Evolutionary conservation across 2,888 invertebrate species (phyloP), one percentile per base, ranked within the genome.

Genomic region (Limenitis camilla): DNA sequence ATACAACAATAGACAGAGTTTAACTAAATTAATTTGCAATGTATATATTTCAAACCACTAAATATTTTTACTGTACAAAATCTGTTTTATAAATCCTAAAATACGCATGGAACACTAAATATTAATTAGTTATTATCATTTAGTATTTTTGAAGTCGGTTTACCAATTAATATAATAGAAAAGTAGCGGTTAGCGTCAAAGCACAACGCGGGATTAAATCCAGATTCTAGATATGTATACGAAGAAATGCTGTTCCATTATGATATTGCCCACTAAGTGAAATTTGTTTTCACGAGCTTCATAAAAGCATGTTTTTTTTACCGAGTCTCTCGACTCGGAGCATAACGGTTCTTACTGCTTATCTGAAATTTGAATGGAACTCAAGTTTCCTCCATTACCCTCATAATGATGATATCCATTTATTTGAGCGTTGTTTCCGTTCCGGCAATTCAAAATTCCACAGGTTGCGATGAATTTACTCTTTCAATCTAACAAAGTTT

Each of bases 261-360:
- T 82, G 82, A 81, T 80, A 88, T 87, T 87, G 79, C 80, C 72
- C 72, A 76, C 74, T 70, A 76, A 80, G 79, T 78, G 73, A 80
- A 77, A 84, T 85, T 84, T 76, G 76, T 82, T 79, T 83, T 79
- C 71, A 78, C 74, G 68, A 65, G 64, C 65, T 69, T 67, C 67
- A 74, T 78, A 74, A 76, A 77, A 72, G 69, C 68, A 61, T 64
- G 65, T 73, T 77, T 81, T 78, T 75, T 71, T 59, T 66, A 62
- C 60, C 63, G 66, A 63, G 68, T 63, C 74, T 69, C 68, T 64
- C 69, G 64, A 67, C 68, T 64, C 69, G 64, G 67, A 72, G 65
- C 70, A 70, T 68, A 71, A 70, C 68, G 67, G 67, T 64, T 55
- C 58, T 53, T 10, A 39, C 54, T 58, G 53, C 56, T 55, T 60